phyloP scores from a whole-genome alignment of 2,797 vertebrate genomes.

The Mus spretus region DNA sequence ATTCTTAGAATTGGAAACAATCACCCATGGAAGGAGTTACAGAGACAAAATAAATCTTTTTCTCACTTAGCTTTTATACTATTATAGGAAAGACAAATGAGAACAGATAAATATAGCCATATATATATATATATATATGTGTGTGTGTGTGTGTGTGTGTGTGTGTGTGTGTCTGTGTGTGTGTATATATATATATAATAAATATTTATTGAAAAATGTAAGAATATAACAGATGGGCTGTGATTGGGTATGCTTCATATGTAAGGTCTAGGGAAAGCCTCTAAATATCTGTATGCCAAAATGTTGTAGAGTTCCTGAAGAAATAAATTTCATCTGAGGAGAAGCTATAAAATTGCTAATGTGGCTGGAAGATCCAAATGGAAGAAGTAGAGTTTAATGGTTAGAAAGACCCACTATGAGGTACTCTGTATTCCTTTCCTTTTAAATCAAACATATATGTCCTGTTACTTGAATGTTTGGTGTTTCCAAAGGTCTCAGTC shows the following conservation, averaged over 20 bases:
- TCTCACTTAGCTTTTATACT: background rate
- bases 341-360: background rate
- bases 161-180: too few relatives aligned
- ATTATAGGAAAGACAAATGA: background rate
- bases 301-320: background rate
- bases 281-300: background rate
- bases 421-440: background rate
- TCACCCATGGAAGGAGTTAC: too few relatives aligned
- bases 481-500: background rate
- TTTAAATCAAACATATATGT: background rate
- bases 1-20: too few relatives aligned
- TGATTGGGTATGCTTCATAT: background rate
- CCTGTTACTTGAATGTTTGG: background rate
- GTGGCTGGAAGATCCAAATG: background rate
- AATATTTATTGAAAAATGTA: background rate
- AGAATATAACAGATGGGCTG: background rate
- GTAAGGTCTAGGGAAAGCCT: background rate
- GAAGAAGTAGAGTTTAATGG: background rate
- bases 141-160: too few relatives aligned
- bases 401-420: background rate
- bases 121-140: background rate
- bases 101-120: background rate
- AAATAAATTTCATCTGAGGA: background rate
- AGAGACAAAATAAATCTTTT: too few relatives aligned
- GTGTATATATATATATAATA: background rate